phyloP scores from a whole-genome alignment of 2,888 invertebrate genomes.

The Carterocephalus palaemon region DNA sequence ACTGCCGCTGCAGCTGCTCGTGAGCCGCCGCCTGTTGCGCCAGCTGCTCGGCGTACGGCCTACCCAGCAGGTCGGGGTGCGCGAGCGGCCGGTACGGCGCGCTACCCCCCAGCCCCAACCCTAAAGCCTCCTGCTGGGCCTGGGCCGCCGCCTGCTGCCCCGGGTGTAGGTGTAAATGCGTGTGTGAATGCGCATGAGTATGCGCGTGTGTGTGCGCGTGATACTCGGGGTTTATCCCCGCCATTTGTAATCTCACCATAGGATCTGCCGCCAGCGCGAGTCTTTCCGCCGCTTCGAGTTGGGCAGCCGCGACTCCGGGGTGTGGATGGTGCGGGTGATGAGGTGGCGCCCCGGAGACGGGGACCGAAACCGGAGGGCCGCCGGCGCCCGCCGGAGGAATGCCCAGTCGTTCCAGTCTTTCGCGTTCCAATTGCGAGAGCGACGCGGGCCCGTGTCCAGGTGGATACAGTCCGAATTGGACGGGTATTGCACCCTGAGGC shows the following conservation, averaged over 20 bases:
- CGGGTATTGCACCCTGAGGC: slow-evolving; percentile 82
- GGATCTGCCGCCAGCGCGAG: slow-evolving; percentile 93
- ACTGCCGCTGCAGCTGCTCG: slow-evolving; percentile 91
- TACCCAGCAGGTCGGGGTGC: slow-evolving; percentile 87
- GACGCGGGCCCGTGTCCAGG: slow-evolving; percentile 84
- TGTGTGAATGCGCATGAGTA: slow-evolving; percentile 94
- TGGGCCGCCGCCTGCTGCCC: slow-evolving; percentile 83
- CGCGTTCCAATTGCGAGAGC: slow-evolving; percentile 91
- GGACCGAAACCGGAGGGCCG: slow-evolving; percentile 69
- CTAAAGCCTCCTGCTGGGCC: slow-evolving; percentile 83
- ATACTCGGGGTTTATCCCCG: slow-evolving; percentile 91
- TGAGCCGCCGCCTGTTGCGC: slow-evolving; percentile 89
- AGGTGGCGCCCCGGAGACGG: slow-evolving; percentile 75
- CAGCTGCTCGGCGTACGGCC: slow-evolving; percentile 90
- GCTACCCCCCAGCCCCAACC: slow-evolving; percentile 61
- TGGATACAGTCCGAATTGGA: slow-evolving; percentile 86
- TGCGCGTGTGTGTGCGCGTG: slow-evolving; percentile 96
- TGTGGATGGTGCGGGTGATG: slow-evolving; percentile 80
- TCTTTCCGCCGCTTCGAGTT: slow-evolving; percentile 87
- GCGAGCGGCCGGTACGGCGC: slow-evolving; percentile 83
- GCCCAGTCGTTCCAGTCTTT: slow-evolving; percentile 90
- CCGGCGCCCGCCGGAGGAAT: slow-evolving; percentile 81
- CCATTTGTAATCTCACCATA: slow-evolving; percentile 96
- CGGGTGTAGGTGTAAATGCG: slow-evolving; percentile 89
- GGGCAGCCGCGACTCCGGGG: slow-evolving; percentile 77